Evolutionary conservation across 2,888 invertebrate genomes (phyloP), one percentile per base, ranked within the genome.

Genomic region (Ametastegia equiseti): DNA sequence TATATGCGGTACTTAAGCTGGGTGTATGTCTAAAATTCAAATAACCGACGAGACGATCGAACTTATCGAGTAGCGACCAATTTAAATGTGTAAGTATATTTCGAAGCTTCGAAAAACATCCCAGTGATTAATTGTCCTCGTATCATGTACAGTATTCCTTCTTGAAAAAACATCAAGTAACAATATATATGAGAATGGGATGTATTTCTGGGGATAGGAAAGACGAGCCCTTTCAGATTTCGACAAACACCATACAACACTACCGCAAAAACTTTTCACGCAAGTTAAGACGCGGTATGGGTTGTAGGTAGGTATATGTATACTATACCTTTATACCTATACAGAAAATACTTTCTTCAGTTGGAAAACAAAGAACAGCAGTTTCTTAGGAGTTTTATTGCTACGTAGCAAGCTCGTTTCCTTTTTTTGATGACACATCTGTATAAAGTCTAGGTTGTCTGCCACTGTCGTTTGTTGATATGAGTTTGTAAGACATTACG

Each of bases 381-480:
- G 75, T 75, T 75, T 75, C 23, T 54, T 30, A 45, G 78, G 57
- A 78, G 78, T 78, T 78, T 60, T 42, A 75, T 75, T 9, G 54
- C 39, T 19, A n/a, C 30, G 54, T 33, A 47, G 67, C 39, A 30
- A 13, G 23, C 27, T 42, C 27, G 71, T 45, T 71, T n/a, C 30
- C n/a, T 45, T 60, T 60, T n/a, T 78, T 45, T 63, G 78, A 78
- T 39, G 78, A 78, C 60, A 78, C 60, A 42, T 78, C 45, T 78
- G 78, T 63, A 63, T 63, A 63, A 78, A 78, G 23, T 45, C 60
- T 78, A 30, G 19, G 47, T 42, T 47, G 33, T 36, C 50, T 73
- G 50, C 30, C 11, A 33, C 19, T 36, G 75, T 75, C 75, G 36
- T 33, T 5, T 27, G 54, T 75, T 75, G 75, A 75, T 75, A 75